Evolutionary conservation across 2,797 vertebrate genomes (phyloP), one percentile per base, ranked within the genome.

Genomic region (Pseudomugil gertrudae): DNA sequence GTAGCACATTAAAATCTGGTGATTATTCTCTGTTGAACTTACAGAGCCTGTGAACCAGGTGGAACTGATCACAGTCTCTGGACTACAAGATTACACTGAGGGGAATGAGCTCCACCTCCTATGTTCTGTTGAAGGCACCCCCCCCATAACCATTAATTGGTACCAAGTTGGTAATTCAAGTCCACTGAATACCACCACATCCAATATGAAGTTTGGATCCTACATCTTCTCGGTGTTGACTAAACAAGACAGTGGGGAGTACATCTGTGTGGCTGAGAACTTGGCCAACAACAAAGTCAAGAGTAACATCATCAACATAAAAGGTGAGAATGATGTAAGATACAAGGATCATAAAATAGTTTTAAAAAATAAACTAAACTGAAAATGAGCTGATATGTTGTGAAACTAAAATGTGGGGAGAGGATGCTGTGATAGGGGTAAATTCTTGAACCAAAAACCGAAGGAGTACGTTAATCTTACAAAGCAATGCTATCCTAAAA

Each of bases 261-360:
- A 94, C 84, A 83, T 83, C 87, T 95, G 94, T 5, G 61, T 84
- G 60, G 93, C 90, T 10, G 0, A 23, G 33, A 95, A 95, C 79
- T 2, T 2, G 0, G 93, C 89, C 64, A 79, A 57, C 33, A 63
- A 53, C 3, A 2, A 10, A 0, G 57, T 89, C 65, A 4, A 4
- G 23, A 91, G 86, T 38, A 38, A 89, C 0, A 0, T 0, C 0
- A 53, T 91, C 62, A 21, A 9, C 29, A 48, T 94, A 45, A 14
- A 85, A 24, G 92, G 91, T 92, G 48, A 86, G 86, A 15, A 13
- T 29, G 24, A 54, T 74, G 55, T 19, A 47, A 2, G 3, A 47
- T 70, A 9, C n/a, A 45, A 45, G 9, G n/a, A n/a, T n/a, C n/a
- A n/a, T n/a, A n/a, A n/a, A n/a, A n/a, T n/a, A n/a, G n/a, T n/a